These are phyloP conservation scores for Nixonia krombeini DNA, from an alignment of 1,140 invertebrate genomes.

Conservation along the genomic window DNA sequence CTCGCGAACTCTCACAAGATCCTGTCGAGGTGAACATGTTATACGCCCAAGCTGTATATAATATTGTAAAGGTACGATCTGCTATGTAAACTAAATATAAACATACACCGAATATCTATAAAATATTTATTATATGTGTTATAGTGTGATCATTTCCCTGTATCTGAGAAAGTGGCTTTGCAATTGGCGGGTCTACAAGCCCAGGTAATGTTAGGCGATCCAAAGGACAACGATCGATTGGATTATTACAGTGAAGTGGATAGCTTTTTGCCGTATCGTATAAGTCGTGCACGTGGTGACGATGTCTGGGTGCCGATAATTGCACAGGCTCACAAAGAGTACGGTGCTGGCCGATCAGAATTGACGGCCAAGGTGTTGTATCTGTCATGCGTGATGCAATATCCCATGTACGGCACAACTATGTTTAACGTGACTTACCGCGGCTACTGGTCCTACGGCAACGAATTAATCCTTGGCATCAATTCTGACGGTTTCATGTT, in stretches of 20 bases:
- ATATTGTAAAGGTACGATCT: slow-evolving; percentile 88
- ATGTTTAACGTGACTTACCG: slow-evolving; percentile 93
- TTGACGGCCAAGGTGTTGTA: slow-evolving; percentile 94
- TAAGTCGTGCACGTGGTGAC: slow-evolving; percentile 80
- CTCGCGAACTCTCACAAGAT: slow-evolving; percentile 93
- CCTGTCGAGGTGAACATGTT: slow-evolving; percentile 95
- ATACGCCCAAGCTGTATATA: slow-evolving; percentile 95
- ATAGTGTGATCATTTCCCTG: slow-evolving; percentile 93
- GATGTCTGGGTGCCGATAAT: slow-evolving; percentile 90
- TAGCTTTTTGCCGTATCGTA: slow-evolving; percentile 84
- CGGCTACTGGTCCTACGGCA: slow-evolving; percentile 91
- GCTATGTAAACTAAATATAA: neutral
- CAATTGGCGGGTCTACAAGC: slow-evolving; percentile 95
- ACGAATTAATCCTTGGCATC: slow-evolving; percentile 82
- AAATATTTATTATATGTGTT: slow-evolving; percentile 35
- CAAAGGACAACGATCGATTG: slow-evolving; percentile 77
- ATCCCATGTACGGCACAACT: slow-evolving; percentile 94
- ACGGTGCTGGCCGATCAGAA: slow-evolving; percentile 91
- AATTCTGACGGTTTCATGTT: slow-evolving; percentile 91
- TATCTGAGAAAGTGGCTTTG: slow-evolving; percentile 93
- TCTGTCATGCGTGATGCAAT: slow-evolving; percentile 97
- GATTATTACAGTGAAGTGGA: slow-evolving; percentile 87
- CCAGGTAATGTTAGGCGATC: slow-evolving; percentile 92
- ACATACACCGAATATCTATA: neutral
- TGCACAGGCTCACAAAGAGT: slow-evolving; percentile 89